phyloP scores from a whole-genome alignment of 2,888 invertebrate species.

The Drosophila fulvimacula region DNA sequence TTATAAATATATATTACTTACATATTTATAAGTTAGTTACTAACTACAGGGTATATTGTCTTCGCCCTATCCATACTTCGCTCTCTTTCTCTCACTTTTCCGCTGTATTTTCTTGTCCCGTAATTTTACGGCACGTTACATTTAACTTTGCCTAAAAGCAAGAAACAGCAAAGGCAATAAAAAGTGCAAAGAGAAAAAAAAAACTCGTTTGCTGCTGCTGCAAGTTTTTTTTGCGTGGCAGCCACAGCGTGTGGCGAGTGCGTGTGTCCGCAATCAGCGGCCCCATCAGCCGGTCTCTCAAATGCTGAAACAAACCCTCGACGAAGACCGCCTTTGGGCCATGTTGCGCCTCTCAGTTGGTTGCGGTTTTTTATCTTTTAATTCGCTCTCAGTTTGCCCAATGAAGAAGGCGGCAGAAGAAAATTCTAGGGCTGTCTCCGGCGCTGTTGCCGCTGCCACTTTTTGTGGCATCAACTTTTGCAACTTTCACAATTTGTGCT shows the following conservation, averaged over 20 bases:
- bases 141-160: slow-evolving; percentile 59
- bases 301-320: slow-evolving; percentile 7
- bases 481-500: slow-evolving; percentile 73
- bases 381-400: slow-evolving; percentile 51
- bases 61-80: neutral
- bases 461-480: slow-evolving; percentile 59
- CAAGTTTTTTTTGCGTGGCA: slow-evolving; percentile 56
- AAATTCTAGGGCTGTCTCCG: slow-evolving; percentile 47
- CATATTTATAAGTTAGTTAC: neutral
- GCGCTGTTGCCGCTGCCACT: slow-evolving; percentile 10
- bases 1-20: no score
- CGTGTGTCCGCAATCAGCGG: slow-evolving; percentile 65
- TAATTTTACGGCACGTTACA: slow-evolving; percentile 60
- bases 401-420: slow-evolving; percentile 22
- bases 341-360: slow-evolving; percentile 35
- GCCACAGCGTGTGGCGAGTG: slow-evolving; percentile 72
- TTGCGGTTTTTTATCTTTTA: slow-evolving; percentile 61
- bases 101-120: slow-evolving; percentile 44
- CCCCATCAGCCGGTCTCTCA: slow-evolving; percentile 35
- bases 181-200: slow-evolving; percentile 30
- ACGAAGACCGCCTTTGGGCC: slow-evolving; percentile 50
- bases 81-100: slow-evolving; percentile 1
- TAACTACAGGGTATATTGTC: slow-evolving; percentile 1
- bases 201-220: slow-evolving; percentile 64
- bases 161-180: slow-evolving; percentile 24